These are phyloP conservation scores for Xanthorhoe designata DNA, from an alignment of 2,888 invertebrate species.

Conservation along the genomic window DNA sequence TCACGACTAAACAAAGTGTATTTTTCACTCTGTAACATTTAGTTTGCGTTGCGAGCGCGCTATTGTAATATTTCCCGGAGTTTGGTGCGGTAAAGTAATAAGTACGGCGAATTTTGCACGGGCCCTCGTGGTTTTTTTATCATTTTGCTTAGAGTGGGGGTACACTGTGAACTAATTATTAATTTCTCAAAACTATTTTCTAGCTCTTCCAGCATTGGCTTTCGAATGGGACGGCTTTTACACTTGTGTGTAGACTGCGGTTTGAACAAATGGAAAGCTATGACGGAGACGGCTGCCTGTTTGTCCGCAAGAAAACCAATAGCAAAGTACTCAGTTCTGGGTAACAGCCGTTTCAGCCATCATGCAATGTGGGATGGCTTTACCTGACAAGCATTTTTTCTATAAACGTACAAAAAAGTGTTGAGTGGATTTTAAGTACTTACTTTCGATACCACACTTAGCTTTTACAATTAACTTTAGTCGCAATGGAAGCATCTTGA, in stretches of 20 bases:
- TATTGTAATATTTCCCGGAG: conserved; percentile 53
- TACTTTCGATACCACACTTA: conserved; percentile 2
- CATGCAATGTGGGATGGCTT: conserved; percentile 14
- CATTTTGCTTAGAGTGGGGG: conserved; percentile 36
- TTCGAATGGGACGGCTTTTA: conserved; percentile 26
- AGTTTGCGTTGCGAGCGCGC: conserved; percentile 32
- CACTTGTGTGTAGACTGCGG: conserved; percentile 27
- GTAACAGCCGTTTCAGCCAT: conserved; percentile 18
- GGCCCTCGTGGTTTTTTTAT: conserved; percentile 41
- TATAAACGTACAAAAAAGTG: conserved; percentile 31
- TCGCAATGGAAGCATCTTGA: background rate
- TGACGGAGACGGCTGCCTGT: background rate
- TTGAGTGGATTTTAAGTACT: conserved; percentile 26
- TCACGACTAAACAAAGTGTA: conserved; percentile 16
- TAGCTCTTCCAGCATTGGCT: conserved; percentile 28
- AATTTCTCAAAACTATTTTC: conserved; percentile 46
- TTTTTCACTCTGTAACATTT: conserved; percentile 10
- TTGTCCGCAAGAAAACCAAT: background rate
- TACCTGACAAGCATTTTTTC: conserved; percentile 7
- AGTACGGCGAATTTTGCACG: conserved; percentile 51
- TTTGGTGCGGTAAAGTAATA: conserved; percentile 37
- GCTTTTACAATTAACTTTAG: conserved; percentile 4
- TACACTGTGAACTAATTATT: conserved; percentile 43
- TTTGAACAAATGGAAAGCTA: conserved; percentile 13
- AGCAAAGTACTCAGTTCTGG: conserved; percentile 1